Evolutionary conservation across 2,888 invertebrate species (phyloP), one percentile per base, ranked within the genome.

Genomic region (Hirtodrosophila duncani): DNA sequence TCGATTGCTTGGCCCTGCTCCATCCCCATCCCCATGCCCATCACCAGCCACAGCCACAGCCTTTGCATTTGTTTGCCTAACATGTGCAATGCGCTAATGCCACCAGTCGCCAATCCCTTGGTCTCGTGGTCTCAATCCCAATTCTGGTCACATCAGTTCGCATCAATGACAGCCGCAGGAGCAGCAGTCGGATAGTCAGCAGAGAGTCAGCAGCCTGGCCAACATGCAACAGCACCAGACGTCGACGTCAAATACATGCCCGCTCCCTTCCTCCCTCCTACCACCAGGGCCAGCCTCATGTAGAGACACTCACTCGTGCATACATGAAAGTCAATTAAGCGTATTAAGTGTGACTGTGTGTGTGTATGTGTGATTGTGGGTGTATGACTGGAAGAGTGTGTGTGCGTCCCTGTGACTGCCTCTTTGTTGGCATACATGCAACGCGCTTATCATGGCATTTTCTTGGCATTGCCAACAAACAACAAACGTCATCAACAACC

Each of bases 291-390:
- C 14, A 21, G 14, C n/a, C 36, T 68, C 75, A 67, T 71, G 69
- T 69, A 61, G 71, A 62, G 64, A 69, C 68, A 79, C 45, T 67
- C 79, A 79, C 59, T 79, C 79, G 79, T 79, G 79, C 79, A 79
- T 79, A 69, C 81, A 81, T 75, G 79, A 80, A 83, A 82, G 82
- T 82, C 83, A 82, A 82, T 82, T 82, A 82, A 83, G 83, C 82
- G 82, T 82, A 82, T 82, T 83, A 82, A 83, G 78, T 81, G 78
- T 52, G 63, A 31, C 52, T 70, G 57, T 71, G 53, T 56, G 33
- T 37, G 37, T 37, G 37, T 49, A 33, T 49, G 30, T 38, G 41
- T 23, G 5, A 27, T 8, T 30, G 30, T 36, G 14, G 13, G 38
- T 26, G 14, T 41, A 29, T 44, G 43, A 16, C 23, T 16, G 9